Evolutionary conservation across 1,140 invertebrate genomes (phyloP), one percentile per base, ranked within the genome.

Genomic region (Drosophila tristis): DNA sequence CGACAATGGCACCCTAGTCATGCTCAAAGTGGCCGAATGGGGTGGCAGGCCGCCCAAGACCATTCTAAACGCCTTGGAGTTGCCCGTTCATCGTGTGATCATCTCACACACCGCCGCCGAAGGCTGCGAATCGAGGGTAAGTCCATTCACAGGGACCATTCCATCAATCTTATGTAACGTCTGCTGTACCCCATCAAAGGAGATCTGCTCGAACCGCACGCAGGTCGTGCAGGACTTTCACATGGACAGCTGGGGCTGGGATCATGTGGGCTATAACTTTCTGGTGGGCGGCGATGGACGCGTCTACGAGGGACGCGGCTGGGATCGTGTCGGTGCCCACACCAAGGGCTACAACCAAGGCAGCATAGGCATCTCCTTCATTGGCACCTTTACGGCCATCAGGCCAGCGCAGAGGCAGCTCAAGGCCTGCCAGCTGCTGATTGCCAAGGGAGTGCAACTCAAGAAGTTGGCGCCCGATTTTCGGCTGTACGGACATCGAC

Each of bases 211-310:
- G 6, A 63, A 80, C 0, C 92, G 92, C 0, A 94, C 96, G 0
- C 93, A 94, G 42, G 51, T 92, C 1, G 95, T 96, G 16, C 96
- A 97, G 91, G 94, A 92, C 11, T 96, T 94, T 78, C 96, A 97
- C 87, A 95, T 97, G 53, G 95, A 96, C 59, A 94, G 94, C 1
- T 93, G 92, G 35, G 81, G 92, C 0, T 93, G 94, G 94, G 91
- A 91, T 29, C 95, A 96, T 76, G 95, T 96, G 25, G 95, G 90
- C 1, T 95, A 95, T 71, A 96, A 94, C 81, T 96, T 96, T 74
- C 87, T 96, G 0, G 92, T 96, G 9, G 95, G 95, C 2, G 94
- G 94, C 47, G 94, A 95, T 71, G 95, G 95, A 1, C 86, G 90
- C 9, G 93, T 93, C 7, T 95, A 95, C 77, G 93, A 94, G 78